Evolutionary conservation across 2,888 invertebrate species (phyloP), one percentile per base, ranked within the genome.

Genomic region (Octodonta nipae): DNA sequence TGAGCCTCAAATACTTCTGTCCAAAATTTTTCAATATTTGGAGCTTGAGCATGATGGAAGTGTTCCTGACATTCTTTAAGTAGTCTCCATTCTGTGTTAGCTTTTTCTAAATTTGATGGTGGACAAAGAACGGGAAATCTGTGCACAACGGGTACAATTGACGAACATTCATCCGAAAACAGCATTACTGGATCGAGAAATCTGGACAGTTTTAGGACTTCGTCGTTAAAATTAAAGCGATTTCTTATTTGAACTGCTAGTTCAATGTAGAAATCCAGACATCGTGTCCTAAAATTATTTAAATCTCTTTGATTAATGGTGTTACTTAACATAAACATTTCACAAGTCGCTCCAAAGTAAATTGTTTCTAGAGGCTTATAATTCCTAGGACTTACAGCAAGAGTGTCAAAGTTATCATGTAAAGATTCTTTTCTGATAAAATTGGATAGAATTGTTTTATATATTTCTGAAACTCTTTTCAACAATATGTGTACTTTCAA

Each of bases 361-460:
- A n/a, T n/a, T n/a, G n/a, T n/a, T n/a, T n/a, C n/a, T n/a, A n/a
- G n/a, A n/a, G n/a, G n/a, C n/a, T n/a, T n/a, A n/a, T n/a, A n/a
- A n/a, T n/a, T n/a, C n/a, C n/a, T n/a, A n/a, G n/a, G n/a, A n/a
- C n/a, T n/a, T n/a, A n/a, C n/a, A n/a, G n/a, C n/a, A n/a, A n/a
- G n/a, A n/a, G n/a, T n/a, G n/a, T n/a, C n/a, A n/a, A n/a, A 33
- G 13, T 28, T n/a, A n/a, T n/a, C n/a, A n/a, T n/a, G n/a, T n/a
- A n/a, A n/a, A n/a, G n/a, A n/a, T n/a, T n/a, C n/a, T 10, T 10
- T 33, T 13, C 28, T 28, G 11, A 28, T 33, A 20, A 33, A 33
- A 28, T 28, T 20, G 17, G 13, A 17, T 20, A 33, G 12, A 28
- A 33, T 8, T 17, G 20, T 28, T 17, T 27, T 28, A 33, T 33